A percentile compares a stretch with the other conserved stretches of the same genome.
Conservation (phyloP, 1,140 invertebrate genomes). For the Catajapyx aquilonaris region DNA sequence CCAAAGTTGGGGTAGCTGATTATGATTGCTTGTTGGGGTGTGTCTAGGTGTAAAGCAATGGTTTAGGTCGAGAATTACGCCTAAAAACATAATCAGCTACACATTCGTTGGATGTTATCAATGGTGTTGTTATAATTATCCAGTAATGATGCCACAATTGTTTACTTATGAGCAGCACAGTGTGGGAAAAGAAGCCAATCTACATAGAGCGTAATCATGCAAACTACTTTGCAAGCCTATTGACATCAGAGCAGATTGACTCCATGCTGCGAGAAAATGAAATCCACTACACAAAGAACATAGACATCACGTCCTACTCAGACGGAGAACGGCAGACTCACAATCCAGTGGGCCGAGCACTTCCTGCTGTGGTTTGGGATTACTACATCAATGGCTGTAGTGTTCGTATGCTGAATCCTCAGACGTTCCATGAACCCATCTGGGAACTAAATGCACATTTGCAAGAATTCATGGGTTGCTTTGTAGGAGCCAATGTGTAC, state of each 20-base stretch:
- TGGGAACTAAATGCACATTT: conserved; percentile 44
- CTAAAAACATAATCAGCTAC: no score
- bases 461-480: conserved; percentile 84
- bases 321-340: conserved; percentile 61
- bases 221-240: background rate
- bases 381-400: conserved; percentile 78
- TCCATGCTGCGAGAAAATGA: background rate
- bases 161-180: no score
- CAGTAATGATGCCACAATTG: no score
- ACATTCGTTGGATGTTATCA: no score
- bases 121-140: no score
- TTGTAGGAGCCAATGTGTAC: conserved; percentile 83
- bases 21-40: no score
- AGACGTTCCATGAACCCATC: conserved; percentile 48
- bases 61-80: no score
- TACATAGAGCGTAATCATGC: background rate
- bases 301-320: conserved; percentile 73
- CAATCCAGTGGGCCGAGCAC: conserved; percentile 49
- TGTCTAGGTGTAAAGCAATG: no score
- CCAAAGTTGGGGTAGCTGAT: no score
- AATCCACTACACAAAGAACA: conserved; percentile 33
- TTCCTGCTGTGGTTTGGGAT: conserved; percentile 71
- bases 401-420: conserved; percentile 80
- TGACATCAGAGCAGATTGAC: background rate
- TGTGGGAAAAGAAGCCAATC: background rate